A percentile compares a stretch with the other conserved stretches of the same genome.
Evolutionary conservation across 2,113 vertebrate species (phyloP).

Genomic region (Ariopsis seemanni): DNA sequence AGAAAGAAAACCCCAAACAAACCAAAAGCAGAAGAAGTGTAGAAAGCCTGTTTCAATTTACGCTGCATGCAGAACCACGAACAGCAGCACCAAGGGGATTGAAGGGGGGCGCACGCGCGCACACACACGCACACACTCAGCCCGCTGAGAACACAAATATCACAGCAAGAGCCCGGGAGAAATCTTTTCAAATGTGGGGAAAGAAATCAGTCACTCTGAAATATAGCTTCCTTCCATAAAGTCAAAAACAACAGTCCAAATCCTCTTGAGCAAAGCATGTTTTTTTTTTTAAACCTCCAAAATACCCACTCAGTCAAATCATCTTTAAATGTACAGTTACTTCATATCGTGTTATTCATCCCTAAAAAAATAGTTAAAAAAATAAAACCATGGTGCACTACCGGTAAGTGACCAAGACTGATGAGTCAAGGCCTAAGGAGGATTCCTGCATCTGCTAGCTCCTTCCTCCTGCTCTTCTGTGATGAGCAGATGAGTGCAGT

Average conservation of each 20-base stretch:
- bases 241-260: constrained; percentile 17
- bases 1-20: constrained; percentile 20
- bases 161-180: constrained; percentile 44
- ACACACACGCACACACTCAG: constrained; percentile 63
- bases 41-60: constrained; percentile 45
- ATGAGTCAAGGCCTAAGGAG: constrained; percentile 30
- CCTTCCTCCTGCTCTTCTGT: constrained; percentile 25
- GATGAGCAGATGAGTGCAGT: constrained; percentile 35
- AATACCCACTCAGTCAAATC: background rate
- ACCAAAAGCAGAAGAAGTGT: constrained; percentile 36
- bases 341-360: constrained; percentile 56
- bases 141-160: constrained; percentile 71
- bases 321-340: constrained; percentile 53
- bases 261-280: constrained; percentile 29
- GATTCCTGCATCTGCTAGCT: constrained; percentile 18
- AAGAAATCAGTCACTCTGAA: constrained; percentile 30
- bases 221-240: constrained; percentile 34
- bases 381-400: constrained; percentile 62
- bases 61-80: constrained; percentile 17
- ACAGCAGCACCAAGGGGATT: constrained; percentile 34
- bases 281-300: background rate
- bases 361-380: constrained; percentile 69
- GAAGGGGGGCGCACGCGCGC: constrained; percentile 43
- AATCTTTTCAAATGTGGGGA: constrained; percentile 36
- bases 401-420: constrained; percentile 53